Percentiles rank a stretch among this genome's conserved stretches.
Evolutionary conservation across 2,797 vertebrate species (phyloP).

Genomic region (Karalla daura): DNA sequence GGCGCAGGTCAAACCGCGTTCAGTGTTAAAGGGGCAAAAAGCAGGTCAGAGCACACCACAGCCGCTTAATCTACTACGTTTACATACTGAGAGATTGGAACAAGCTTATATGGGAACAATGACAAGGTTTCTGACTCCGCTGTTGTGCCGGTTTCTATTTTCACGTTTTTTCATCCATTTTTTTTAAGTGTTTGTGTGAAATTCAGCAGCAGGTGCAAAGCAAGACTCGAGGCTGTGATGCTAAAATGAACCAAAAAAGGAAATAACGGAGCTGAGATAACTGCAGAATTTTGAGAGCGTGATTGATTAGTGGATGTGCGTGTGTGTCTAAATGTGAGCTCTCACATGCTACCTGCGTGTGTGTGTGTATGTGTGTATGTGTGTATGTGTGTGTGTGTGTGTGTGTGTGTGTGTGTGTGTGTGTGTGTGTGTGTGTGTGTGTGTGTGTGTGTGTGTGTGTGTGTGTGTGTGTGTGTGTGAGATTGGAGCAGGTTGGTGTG

Average conservation of each 20-base stretch:
- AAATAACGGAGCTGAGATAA: slow-evolving; percentile 1
- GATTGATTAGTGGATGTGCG: slow-evolving; percentile 10
- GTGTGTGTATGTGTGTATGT: neutral
- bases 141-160: slow-evolving; percentile 6
- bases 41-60: too few relatives aligned
- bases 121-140: slow-evolving; percentile 15
- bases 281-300: neutral
- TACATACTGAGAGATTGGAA: too few relatives aligned
- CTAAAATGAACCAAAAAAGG: neutral
- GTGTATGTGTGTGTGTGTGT: neutral
- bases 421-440: slow-evolving; percentile 4
- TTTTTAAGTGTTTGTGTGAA: neutral
- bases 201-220: neutral
- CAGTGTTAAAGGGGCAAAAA: too few relatives aligned
- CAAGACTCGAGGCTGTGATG: neutral
- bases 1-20: too few relatives aligned
- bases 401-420: neutral
- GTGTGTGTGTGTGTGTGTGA: neutral
- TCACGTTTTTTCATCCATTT: neutral
- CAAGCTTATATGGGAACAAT: too few relatives aligned
- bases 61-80: too few relatives aligned
- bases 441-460: neutral
- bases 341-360: neutral
- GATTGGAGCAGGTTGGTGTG: slow-evolving; percentile 16
- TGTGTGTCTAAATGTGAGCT: neutral